These are phyloP conservation scores for Zelostemma sp. DNA, from an alignment of 1,140 invertebrate genomes.

Conservation along the genomic window DNA sequence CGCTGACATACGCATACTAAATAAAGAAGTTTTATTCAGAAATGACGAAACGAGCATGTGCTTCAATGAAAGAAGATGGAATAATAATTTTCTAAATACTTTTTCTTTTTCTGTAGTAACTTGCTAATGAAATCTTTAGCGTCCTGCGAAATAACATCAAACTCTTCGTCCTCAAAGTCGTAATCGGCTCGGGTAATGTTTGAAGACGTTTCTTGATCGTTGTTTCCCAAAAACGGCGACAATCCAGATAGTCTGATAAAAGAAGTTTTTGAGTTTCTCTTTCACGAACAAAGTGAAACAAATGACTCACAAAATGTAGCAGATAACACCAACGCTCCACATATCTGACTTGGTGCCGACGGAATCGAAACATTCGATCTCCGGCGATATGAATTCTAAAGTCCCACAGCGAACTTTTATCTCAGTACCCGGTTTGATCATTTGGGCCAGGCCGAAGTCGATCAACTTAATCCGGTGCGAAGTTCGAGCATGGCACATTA, in stretches of 20 bases:
- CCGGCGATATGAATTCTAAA: constrained; percentile 94
- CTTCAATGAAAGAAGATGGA: no score
- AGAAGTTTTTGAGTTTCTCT: no score
- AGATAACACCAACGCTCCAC: constrained; percentile 99
- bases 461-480: constrained; percentile 90
- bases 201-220: constrained; percentile 90
- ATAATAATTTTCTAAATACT: constrained; percentile 74
- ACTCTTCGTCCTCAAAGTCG: constrained; percentile 93
- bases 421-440: constrained; percentile 78
- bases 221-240: constrained; percentile 93
- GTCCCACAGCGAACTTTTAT: constrained; percentile 90
- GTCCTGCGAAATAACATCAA: constrained; percentile 85
- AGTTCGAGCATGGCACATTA: constrained; percentile 87
- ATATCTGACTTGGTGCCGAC: constrained; percentile 90
- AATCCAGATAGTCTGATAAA: constrained; percentile 85
- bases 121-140: constrained; percentile 91
- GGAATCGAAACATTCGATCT: constrained; percentile 93
- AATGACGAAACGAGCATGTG: no score
- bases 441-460: constrained; percentile 90
- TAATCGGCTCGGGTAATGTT: constrained; percentile 90
- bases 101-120: constrained; percentile 84
- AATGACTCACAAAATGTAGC: no score
- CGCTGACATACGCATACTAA: constrained; percentile 82
- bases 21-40: no score
- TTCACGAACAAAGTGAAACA: constrained; percentile 93